phyloP scores from a whole-genome alignment of 2,797 vertebrate species.

The Phoebastria nigripes region DNA sequence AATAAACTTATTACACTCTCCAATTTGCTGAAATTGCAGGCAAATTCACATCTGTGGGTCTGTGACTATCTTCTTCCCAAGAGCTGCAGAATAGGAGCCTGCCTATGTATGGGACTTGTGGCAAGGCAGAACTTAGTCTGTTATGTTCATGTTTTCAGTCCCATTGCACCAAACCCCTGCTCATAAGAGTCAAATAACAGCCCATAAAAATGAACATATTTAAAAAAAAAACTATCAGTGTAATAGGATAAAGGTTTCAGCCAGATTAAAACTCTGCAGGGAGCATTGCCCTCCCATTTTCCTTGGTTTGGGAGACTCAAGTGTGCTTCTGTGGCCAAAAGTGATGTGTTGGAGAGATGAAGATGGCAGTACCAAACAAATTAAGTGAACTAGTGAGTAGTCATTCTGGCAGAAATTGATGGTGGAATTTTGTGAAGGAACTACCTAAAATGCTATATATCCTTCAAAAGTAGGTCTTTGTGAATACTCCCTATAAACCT shows the following conservation, averaged over 20 bases:
- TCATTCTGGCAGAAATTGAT: not conserved
- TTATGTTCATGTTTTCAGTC: not conserved
- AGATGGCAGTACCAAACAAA: not conserved
- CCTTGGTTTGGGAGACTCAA: not conserved
- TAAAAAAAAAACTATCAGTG: not conserved
- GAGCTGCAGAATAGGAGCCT: not conserved
- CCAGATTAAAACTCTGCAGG: not conserved
- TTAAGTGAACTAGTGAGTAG: not conserved
- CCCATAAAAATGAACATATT: not conserved
- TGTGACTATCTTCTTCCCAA: not conserved
- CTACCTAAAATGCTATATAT: not conserved
- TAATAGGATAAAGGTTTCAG: not conserved
- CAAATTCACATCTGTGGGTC: not conserved
- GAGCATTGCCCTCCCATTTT: not conserved
- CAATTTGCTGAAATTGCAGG: slow-evolving; percentile 29
- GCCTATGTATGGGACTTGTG: not conserved
- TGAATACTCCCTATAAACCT: not conserved
- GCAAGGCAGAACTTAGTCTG: not conserved
- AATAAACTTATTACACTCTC: slow-evolving; percentile 2
- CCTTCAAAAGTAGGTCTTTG: not conserved
- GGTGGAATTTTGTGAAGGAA: not conserved
- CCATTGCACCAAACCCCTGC: not conserved
- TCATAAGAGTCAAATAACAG: not conserved
- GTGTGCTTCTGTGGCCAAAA: not conserved
- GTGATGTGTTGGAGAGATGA: not conserved